Conservation (phyloP, 2,113 vertebrate genomes). For the Acrocephalus arundinaceus region DNA sequence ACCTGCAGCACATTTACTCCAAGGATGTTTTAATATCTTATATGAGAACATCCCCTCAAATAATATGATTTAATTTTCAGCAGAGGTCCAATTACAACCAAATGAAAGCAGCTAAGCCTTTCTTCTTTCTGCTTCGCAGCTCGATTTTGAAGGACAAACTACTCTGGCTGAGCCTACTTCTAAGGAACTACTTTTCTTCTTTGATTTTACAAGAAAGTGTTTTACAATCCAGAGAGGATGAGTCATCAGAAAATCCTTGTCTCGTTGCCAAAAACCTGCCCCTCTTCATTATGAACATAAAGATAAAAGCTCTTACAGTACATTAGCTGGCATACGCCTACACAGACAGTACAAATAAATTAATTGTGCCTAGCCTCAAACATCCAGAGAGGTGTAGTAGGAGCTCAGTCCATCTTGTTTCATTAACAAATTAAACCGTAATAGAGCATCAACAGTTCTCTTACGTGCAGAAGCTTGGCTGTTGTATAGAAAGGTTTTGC, state of each 20-base stretch:
- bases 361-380: slow-evolving; percentile 80
- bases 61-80: neutral
- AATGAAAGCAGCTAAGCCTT: neutral
- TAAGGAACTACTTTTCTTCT: slow-evolving; percentile 50
- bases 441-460: slow-evolving; percentile 63
- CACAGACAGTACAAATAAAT: slow-evolving; percentile 80
- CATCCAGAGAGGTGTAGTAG: slow-evolving; percentile 71
- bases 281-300: slow-evolving; percentile 79
- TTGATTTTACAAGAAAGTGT: slow-evolving; percentile 74
- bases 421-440: slow-evolving; percentile 81
- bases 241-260: slow-evolving; percentile 76
- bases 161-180: slow-evolving; percentile 31
- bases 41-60: neutral
- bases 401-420: slow-evolving; percentile 72
- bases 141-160: slow-evolving; percentile 27
- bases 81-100: neutral
- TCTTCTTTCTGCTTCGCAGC: neutral
- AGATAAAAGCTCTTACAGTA: slow-evolving; percentile 80
- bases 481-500: neutral
- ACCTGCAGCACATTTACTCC: neutral
- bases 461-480: neutral
- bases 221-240: slow-evolving; percentile 67
- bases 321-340: slow-evolving; percentile 79
- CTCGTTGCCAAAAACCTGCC: slow-evolving; percentile 73
- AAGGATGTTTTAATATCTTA: neutral